Conservation (phyloP, 2,797 vertebrate genomes). For the Centropyge bicolor region DNA sequence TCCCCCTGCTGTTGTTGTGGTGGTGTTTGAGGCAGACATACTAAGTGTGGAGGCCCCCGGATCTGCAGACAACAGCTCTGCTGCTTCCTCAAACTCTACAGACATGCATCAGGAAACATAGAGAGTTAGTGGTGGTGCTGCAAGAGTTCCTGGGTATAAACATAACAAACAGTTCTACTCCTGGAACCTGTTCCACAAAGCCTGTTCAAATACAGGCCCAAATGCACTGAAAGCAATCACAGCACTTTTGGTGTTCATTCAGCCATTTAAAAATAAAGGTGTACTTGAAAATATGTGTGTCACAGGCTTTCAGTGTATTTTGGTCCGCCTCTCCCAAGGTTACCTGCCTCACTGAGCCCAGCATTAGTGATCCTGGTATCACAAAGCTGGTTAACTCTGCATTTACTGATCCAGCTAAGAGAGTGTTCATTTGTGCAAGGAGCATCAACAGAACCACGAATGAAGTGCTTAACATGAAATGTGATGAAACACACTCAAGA, state of each 20-base stretch:
- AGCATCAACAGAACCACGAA: too few species aligned
- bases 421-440: too few species aligned
- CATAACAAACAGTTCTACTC: background rate
- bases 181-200: background rate
- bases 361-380: background rate
- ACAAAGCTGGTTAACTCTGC: too few species aligned
- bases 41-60: constrained; percentile 84
- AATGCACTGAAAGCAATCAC: too few species aligned
- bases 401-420: too few species aligned
- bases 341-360: background rate
- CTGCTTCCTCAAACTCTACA: constrained; percentile 89
- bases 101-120: background rate
- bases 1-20: constrained; percentile 36
- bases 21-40: constrained; percentile 53
- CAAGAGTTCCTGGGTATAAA: background rate
- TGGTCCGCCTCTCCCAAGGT: background rate
- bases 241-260: too few species aligned
- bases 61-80: constrained; percentile 85
- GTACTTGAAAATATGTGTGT: too few species aligned
- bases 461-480: too few species aligned
- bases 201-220: background rate
- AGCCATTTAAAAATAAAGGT: too few species aligned
- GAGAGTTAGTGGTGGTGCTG: background rate
- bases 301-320: too few species aligned
- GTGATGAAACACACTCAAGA: too few species aligned